Evolutionary conservation across 2,797 vertebrate genomes (phyloP), one percentile per base, ranked within the genome.

Genomic region (Mallotus villosus): DNA sequence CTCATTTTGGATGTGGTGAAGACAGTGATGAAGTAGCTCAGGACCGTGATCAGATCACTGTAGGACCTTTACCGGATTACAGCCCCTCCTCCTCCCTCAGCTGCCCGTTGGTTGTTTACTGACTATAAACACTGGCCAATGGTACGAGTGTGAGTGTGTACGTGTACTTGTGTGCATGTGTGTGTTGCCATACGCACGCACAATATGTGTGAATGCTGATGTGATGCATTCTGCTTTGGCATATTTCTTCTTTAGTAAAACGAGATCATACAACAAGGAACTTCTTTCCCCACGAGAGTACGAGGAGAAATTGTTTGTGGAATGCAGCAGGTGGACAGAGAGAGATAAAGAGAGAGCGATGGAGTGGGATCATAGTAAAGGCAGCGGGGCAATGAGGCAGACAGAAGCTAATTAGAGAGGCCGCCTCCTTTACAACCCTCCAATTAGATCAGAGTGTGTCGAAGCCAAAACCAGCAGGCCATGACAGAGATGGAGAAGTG

Each of bases 401-500:
- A 85, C 87, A 91, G 85, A 90, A 92, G 89, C 90, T 92, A 92
- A 94, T 94, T 93, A 93, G 89, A 85, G 86, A 86, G 86, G 86
- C 89, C 88, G 84, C 76, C 89, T 91, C 85, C 84, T 92, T 88
- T 91, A 91, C 91, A 90, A 90, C 86, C 85, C 90, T 86, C 87
- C 90, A 92, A 93, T 93, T 92, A 93, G 90, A 91, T 92, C 87
- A 84, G 73, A 69, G 72, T 75, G 29, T 17, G 29, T 79, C 75
- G 78, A 74, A 75, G 51, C 72, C 63, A 68, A 76, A 78, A 79
- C 8, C 81, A 69, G 74, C 67, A 49, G 67, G 29, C 63, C 70
- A 63, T 71, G 61, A 32, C 41, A 51, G 70, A 75, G 78, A 75
- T 75, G 12, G 60, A 29, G 25, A 16, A 27, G 75, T 76, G 76